Evolutionary conservation across 2,113 vertebrate species (phyloP).

Genomic region (Ammospiza caudacuta): DNA sequence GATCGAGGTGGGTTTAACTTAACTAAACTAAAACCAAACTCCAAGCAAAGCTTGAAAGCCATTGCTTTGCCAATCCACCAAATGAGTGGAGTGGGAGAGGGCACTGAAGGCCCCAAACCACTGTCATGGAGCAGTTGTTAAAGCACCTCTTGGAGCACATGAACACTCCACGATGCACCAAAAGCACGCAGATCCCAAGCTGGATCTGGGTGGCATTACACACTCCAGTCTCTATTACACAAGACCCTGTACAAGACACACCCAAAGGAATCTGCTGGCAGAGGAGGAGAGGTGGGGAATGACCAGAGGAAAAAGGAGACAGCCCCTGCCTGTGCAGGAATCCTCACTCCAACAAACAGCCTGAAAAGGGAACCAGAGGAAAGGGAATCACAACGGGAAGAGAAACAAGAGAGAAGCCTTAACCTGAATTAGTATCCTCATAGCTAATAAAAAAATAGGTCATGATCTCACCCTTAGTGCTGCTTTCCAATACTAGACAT

Average conservation of each 20-base stretch:
- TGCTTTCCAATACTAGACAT: slow-evolving; percentile 51
- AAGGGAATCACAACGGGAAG: background rate
- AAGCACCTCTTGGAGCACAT: background rate
- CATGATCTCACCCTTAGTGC: slow-evolving; percentile 68
- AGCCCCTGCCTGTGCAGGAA: background rate
- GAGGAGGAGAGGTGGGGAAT: background rate
- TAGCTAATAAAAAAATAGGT: slow-evolving; percentile 72
- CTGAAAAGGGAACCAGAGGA: background rate
- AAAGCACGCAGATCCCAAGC: background rate
- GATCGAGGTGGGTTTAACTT: background rate
- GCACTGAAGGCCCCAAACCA: background rate
- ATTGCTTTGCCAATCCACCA: background rate
- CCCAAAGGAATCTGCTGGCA: background rate
- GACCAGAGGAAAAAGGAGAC: slow-evolving; percentile 1
- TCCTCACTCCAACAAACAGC: background rate
- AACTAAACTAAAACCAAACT: background rate
- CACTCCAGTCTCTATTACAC: rapidly evolving
- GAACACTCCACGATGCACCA: background rate
- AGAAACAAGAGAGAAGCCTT: slow-evolving; percentile 61
- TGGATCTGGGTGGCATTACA: background rate
- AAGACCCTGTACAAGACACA: background rate
- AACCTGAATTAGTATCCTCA: slow-evolving; percentile 73
- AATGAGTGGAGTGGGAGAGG: background rate
- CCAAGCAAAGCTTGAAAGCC: background rate
- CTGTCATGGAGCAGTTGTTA: background rate